Evolutionary conservation across 2,797 vertebrate species (phyloP).

Genomic region (Xerus rutilus): DNA sequence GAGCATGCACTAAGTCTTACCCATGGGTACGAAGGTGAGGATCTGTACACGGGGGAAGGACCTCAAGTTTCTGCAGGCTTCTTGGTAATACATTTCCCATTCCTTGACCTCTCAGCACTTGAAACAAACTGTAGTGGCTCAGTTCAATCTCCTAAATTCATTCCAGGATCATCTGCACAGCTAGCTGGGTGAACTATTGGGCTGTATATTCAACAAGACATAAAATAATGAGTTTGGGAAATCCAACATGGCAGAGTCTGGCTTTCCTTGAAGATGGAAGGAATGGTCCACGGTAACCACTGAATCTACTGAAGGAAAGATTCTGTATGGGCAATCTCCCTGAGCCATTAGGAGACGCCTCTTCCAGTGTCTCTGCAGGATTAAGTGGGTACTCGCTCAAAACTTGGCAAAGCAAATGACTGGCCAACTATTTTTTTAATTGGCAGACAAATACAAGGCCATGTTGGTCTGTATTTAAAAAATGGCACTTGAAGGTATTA

Average conservation of each 20-base stretch:
- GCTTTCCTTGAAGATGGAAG: not conserved
- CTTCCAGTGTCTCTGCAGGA: not conserved
- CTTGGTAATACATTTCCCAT: not conserved
- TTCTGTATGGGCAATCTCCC: not conserved
- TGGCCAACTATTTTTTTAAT: not conserved
- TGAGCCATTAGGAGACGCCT: not conserved
- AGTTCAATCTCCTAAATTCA: not conserved
- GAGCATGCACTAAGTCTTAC: not conserved
- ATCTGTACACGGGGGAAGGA: not conserved
- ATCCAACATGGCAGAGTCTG: not conserved
- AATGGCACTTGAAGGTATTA: not conserved
- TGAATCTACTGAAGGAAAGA: not conserved
- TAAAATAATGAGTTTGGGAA: not conserved
- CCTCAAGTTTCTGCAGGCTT: fast-evolving
- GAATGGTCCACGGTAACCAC: not conserved
- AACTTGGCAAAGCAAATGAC: not conserved
- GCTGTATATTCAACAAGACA: not conserved
- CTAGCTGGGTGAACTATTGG: not conserved
- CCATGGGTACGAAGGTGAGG: not conserved
- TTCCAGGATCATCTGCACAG: not conserved
- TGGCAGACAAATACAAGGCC: not conserved
- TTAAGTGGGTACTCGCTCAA: not conserved
- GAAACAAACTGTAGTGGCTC: not conserved
- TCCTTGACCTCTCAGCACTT: not conserved
- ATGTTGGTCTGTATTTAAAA: not conserved